Base-by-base conservation (phyloP, 2,113 vertebrate species). In the Mesitornis unicolor region DNA sequence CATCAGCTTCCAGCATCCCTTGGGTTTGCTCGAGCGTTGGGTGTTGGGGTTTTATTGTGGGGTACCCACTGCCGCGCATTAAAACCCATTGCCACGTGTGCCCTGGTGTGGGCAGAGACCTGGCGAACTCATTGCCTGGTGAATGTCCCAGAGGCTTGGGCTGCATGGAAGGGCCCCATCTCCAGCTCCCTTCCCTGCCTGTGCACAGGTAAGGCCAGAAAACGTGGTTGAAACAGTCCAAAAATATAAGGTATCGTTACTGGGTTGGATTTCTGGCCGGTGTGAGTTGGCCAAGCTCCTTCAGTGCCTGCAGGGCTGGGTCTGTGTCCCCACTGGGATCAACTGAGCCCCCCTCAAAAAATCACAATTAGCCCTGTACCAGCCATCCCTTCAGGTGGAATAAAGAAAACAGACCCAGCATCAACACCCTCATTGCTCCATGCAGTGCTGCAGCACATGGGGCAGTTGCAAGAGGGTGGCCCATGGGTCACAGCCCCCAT, bases 181-280 rank as follows among this genome's bases (percentile, higher is more conserved):
- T 45, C 40, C 69, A 63, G 67, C 45, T 42, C 36, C 53, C 12
- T 29, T 42, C 54, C 22, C 29, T 38, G 78, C 43, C 11, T 11
- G 13, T 61, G 67, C 16, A 3, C 29, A 40, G 43, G 80, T 5
- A 24, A 36, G 0, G 1, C 38, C 38, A 63, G 57, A 53, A 53
- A 63, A 43, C 2, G 1, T 4, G 33, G 33, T 31, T 45, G 47
- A 26, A 84, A 63, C 16, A 33, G 57, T 26, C 26, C 16, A 33
- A 45, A 53, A 63, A 16, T 21, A 33, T 6, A 8, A 21, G 13
- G 2, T 25, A 10, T 25, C 4, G 0, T 29, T 35, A 31, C 6
- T 1, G 2, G 38, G 6, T 22, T 38, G 59, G n/a, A 9, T 38
- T 74, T 54, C 82, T 74, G 69, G 14, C 21, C 14, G 11, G n/a